These are phyloP conservation scores for Torymus tubicola DNA, from an alignment of 2,888 invertebrate species.

Conservation along the genomic window DNA sequence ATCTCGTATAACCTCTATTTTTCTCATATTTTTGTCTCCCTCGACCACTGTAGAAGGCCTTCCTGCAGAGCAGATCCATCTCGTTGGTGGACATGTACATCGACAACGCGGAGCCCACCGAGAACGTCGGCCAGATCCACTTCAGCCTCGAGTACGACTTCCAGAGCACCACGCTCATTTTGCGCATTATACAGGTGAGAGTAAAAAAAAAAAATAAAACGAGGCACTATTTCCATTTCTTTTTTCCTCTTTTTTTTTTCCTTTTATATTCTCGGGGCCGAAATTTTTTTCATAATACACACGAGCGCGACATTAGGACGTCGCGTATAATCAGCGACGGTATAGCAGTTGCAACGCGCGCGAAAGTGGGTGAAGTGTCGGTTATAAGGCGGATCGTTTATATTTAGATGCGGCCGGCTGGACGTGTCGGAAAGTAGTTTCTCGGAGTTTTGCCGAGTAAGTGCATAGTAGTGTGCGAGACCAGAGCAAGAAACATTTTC, in stretches of 20 bases:
- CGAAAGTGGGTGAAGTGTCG: conserved; percentile 29
- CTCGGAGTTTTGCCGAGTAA: not conserved
- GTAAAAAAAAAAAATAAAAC: too few species aligned
- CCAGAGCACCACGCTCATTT: conserved; percentile 92
- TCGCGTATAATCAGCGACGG: too few species aligned
- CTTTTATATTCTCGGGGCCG: too few species aligned
- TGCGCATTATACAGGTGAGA: conserved; percentile 92
- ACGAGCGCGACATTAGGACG: too few species aligned
- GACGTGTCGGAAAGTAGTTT: not conserved
- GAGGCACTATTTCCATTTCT: too few species aligned
- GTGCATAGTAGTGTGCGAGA: too few species aligned
- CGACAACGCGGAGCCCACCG: conserved; percentile 93
- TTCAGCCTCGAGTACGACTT: conserved; percentile 96
- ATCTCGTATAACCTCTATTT: too few species aligned
- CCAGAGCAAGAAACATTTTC: too few species aligned
- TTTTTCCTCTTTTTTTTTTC: too few species aligned
- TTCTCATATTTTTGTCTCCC: not conserved
- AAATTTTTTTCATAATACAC: too few species aligned
- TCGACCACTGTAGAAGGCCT: conserved; percentile 79
- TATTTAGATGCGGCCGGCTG: not conserved
- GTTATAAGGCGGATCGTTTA: conserved; percentile 4
- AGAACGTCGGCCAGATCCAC: conserved; percentile 96
- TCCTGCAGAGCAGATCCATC: conserved; percentile 92
- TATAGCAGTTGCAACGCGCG: not conserved
- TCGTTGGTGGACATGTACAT: conserved; percentile 96